Percentiles rank a stretch among this genome's conserved stretches.
Conservation (phyloP, 2,797 vertebrate species). For the Caiman crocodilus region DNA sequence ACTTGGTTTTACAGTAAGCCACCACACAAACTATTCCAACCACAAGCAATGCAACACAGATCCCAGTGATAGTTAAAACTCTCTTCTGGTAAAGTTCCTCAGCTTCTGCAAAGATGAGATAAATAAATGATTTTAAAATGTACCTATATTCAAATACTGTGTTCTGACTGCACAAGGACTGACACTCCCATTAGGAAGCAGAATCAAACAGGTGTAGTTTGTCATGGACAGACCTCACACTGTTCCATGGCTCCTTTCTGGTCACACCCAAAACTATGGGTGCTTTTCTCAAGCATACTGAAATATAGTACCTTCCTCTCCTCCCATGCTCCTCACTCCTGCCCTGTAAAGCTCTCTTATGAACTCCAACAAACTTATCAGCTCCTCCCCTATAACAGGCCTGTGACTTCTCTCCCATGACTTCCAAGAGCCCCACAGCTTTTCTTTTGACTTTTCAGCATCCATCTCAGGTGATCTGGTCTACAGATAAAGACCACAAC, state of each 20-base stretch:
- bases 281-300: neutral
- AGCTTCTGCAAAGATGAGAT: slow-evolving; percentile 88
- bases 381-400: neutral
- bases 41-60: slow-evolving; percentile 96
- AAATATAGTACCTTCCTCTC: neutral
- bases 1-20: slow-evolving; percentile 99
- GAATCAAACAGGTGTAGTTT: neutral
- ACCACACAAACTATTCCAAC: slow-evolving; percentile 99
- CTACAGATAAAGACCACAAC: neutral
- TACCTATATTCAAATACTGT: neutral
- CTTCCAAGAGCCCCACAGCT: neutral
- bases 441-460: neutral
- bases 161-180: slow-evolving; percentile 29
- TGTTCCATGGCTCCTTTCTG: neutral
- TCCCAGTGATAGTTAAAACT: slow-evolving; percentile 98
- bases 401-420: neutral
- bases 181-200: neutral
- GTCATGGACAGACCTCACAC: neutral
- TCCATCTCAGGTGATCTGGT: neutral
- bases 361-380: neutral
- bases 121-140: slow-evolving; percentile 30
- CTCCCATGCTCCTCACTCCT: neutral
- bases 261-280: neutral
- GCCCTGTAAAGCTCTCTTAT: neutral
- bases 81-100: slow-evolving; percentile 99